These are phyloP conservation scores for Megaceryle alcyon DNA, from an alignment of 2,797 vertebrate species.

Conservation along the genomic window DNA sequence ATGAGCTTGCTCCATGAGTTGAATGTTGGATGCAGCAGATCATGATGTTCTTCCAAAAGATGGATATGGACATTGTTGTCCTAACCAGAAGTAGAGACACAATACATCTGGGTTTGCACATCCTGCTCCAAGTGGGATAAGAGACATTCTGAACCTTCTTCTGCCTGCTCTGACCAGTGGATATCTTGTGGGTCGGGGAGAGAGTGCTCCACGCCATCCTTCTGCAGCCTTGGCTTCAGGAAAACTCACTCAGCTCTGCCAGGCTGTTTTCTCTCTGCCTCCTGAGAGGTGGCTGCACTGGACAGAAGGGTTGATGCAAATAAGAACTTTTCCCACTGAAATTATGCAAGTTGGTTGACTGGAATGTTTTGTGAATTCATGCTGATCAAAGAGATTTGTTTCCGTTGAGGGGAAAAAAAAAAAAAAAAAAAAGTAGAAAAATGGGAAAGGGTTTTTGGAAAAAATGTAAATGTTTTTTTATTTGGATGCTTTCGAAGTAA, in stretches of 20 bases:
- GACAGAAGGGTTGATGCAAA: background rate
- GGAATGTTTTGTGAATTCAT: slow-evolving; percentile 13
- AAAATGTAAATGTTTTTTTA: slow-evolving; percentile 55
- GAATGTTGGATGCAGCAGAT: background rate
- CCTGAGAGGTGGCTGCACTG: background rate
- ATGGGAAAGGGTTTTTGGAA: background rate
- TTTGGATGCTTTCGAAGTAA: slow-evolving; percentile 50
- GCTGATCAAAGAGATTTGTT: background rate
- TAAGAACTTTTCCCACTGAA: background rate
- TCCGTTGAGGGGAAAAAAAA: background rate
- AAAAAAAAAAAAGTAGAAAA: background rate
- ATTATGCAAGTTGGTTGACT: background rate
- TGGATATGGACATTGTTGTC: fast-evolving
- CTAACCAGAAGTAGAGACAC: fast-evolving
- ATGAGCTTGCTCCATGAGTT: background rate
- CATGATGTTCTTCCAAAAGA: background rate
- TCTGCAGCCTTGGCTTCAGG: background rate
- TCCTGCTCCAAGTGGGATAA: background rate
- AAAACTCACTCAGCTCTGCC: background rate
- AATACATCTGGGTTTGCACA: background rate
- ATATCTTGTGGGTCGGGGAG: background rate
- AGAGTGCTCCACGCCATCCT: background rate
- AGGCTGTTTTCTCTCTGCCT: background rate
- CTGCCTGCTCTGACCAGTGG: background rate
- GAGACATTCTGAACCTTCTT: background rate